phyloP scores from a whole-genome alignment of 2,888 invertebrate species.

The Oeneis ivallda region DNA sequence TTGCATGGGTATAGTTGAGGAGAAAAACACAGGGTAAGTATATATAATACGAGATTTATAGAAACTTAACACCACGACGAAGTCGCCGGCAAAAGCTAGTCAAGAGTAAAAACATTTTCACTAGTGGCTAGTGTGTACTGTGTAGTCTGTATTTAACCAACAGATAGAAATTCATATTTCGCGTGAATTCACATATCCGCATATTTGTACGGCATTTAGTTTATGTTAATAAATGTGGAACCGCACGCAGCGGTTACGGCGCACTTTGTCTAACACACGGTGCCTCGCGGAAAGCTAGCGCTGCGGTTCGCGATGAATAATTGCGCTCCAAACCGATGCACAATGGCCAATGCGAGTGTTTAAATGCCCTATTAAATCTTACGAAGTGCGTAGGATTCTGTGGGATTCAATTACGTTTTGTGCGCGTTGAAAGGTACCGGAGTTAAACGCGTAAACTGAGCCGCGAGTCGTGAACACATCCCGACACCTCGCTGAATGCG shows the following conservation, averaged over 20 bases:
- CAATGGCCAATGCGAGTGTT: constrained; percentile 81
- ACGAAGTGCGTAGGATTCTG: constrained; percentile 79
- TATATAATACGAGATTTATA: too few relatives aligned
- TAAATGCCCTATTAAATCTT: constrained; percentile 82
- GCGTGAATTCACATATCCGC: constrained; percentile 43
- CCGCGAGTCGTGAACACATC: constrained; percentile 74
- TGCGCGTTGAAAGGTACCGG: constrained; percentile 78
- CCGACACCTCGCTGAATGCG: constrained; percentile 81
- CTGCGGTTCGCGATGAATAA: constrained; percentile 76
- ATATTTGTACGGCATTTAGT: constrained; percentile 43
- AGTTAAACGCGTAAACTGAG: constrained; percentile 76
- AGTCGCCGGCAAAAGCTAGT: too few relatives aligned
- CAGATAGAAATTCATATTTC: constrained; percentile 30
- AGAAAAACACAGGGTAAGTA: too few relatives aligned
- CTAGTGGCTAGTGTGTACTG: too few relatives aligned
- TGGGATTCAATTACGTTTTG: constrained; percentile 82
- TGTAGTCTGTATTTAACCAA: constrained; percentile 4
- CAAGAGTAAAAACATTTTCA: not conserved
- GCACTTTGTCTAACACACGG: constrained; percentile 64
- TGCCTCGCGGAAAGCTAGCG: constrained; percentile 69
- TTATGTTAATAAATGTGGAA: constrained; percentile 53
- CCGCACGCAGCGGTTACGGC: constrained; percentile 58
- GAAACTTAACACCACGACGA: too few relatives aligned
- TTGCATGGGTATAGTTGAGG: too few relatives aligned
- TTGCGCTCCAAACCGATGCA: constrained; percentile 76